Conservation (phyloP, 2,113 vertebrate species). For the Myrmecophaga tridactyla region DNA sequence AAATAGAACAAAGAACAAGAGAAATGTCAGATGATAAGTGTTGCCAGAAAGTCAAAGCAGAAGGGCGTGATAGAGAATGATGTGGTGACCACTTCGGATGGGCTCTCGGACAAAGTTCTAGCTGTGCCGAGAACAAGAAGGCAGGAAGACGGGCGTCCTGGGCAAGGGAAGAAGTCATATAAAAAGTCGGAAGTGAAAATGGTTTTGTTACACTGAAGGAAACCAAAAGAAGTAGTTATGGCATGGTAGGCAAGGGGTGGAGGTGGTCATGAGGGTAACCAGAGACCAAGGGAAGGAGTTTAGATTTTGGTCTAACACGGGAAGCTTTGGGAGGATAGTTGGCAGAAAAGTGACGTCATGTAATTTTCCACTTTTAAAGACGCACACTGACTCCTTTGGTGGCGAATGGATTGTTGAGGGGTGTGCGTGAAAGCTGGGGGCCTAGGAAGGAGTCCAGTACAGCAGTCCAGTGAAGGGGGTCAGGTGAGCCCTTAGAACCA, state of each 20-base stretch:
- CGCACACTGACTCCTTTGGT: background rate
- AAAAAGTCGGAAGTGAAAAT: background rate
- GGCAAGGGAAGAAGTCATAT: background rate
- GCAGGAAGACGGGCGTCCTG: background rate
- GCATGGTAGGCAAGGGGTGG: background rate
- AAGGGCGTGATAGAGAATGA: background rate
- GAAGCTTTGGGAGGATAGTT: background rate
- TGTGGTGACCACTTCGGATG: background rate
- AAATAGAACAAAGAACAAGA: background rate
- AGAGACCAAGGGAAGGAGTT: background rate
- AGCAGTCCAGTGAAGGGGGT: no score
- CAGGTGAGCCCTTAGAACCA: no score
- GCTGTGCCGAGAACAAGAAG: background rate
- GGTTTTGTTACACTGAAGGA: background rate
- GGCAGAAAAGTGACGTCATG: background rate
- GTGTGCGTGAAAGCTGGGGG: background rate
- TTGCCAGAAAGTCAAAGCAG: background rate
- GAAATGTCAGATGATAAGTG: background rate
- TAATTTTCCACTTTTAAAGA: background rate
- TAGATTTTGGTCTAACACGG: background rate
- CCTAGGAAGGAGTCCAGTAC: no score
- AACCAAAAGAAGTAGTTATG: background rate
- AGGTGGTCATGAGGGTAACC: background rate
- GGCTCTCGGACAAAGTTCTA: background rate
- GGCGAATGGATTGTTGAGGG: background rate